Conservation (phyloP, 2,113 vertebrate species). For the Ariopsis seemanni region DNA sequence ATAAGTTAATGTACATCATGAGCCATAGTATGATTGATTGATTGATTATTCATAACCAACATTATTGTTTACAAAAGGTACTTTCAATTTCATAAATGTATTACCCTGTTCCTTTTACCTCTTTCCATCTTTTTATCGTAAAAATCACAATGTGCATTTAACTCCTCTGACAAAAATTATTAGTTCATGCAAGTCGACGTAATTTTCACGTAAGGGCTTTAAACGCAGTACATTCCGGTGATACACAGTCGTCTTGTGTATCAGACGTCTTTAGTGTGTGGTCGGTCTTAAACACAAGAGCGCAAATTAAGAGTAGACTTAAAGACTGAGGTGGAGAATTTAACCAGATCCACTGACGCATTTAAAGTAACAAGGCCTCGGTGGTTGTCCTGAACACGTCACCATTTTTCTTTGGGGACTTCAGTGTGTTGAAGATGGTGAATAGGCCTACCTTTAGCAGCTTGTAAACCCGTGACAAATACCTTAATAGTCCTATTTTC, state of each 20-base stretch:
- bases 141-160: background rate
- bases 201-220: slow-evolving; percentile 21
- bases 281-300: slow-evolving; percentile 67
- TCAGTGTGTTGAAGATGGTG: slow-evolving; percentile 27
- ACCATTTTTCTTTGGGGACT: slow-evolving; percentile 61
- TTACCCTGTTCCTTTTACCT: background rate
- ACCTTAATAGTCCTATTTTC: slow-evolving; percentile 8
- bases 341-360: slow-evolving; percentile 63
- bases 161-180: background rate
- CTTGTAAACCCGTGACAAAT: slow-evolving; percentile 29
- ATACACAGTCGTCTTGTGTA: background rate
- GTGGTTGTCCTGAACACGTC: slow-evolving; percentile 68
- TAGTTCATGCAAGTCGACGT: background rate
- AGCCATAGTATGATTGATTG: background rate
- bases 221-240: slow-evolving; percentile 16
- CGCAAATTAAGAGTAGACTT: slow-evolving; percentile 69
- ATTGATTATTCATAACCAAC: background rate
- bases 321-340: slow-evolving; percentile 67
- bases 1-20: background rate
- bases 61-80: slow-evolving; percentile 2
- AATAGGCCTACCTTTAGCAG: slow-evolving; percentile 19
- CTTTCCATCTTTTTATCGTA: background rate
- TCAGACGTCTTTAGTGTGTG: slow-evolving; percentile 43
- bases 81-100: background rate
- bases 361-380: slow-evolving; percentile 68